A percentile compares a stretch with the other conserved stretches of the same genome.
Conservation (phyloP, 2,888 invertebrate genomes). For the Agapostemon virescens region DNA sequence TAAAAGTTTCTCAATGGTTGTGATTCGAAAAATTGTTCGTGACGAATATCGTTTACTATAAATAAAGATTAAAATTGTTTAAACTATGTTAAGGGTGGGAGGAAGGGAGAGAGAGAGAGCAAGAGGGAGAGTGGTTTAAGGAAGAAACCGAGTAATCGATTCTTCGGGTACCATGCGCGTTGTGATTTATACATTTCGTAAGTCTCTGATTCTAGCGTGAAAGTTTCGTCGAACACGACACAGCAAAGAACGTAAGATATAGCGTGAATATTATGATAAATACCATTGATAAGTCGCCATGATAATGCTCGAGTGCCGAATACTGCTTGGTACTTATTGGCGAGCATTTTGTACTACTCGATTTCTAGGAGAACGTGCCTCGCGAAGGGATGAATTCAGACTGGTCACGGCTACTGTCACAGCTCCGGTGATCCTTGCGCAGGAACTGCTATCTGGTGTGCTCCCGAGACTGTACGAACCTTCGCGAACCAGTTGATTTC, state of each 20-base stretch:
- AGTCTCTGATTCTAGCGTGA: background rate
- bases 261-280: background rate
- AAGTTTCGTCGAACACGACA: background rate
- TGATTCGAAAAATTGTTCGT: no score
- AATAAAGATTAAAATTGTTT: no score
- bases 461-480: conserved; percentile 50
- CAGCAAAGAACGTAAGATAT: background rate
- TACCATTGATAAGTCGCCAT: conserved; percentile 55
- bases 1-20: no score
- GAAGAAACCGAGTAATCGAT: conserved; percentile 36
- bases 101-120: background rate
- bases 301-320: conserved; percentile 36
- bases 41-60: no score
- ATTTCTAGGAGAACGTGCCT: conserved; percentile 19
- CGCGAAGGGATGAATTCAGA: conserved; percentile 53
- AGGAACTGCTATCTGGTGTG: conserved; percentile 34
- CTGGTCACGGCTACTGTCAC: conserved; percentile 40
- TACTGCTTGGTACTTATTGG: conserved; percentile 57
- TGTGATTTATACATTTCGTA: background rate
- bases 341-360: conserved; percentile 53
- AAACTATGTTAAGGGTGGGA: no score
- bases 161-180: conserved; percentile 10
- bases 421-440: conserved; percentile 45
- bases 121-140: background rate
- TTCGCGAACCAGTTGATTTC: conserved; percentile 40